Conservation (phyloP, 2,888 invertebrate genomes). For the Apotomis turbidana region DNA sequence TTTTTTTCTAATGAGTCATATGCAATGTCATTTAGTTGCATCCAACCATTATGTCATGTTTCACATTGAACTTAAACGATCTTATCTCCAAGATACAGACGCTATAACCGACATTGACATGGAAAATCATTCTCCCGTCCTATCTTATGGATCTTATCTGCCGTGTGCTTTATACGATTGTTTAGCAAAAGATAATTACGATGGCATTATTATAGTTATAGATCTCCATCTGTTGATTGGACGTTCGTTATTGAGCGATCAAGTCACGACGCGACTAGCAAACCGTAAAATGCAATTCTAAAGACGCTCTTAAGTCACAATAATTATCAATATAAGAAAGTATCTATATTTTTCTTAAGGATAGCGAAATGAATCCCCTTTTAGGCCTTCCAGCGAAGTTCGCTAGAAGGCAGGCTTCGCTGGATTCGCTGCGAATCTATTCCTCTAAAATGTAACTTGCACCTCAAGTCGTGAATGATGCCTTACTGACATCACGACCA, state of each 20-base stretch:
- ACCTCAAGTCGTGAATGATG: too few species aligned
- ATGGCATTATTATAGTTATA: slow-evolving; percentile 10
- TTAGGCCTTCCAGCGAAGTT: too few species aligned
- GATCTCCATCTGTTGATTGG: slow-evolving; percentile 4
- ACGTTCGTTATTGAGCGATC: neutral
- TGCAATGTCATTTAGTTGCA: neutral
- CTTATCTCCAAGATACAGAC: neutral
- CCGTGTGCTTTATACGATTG: too few species aligned
- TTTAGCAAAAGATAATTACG: slow-evolving; percentile 6
- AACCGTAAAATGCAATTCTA: neutral
- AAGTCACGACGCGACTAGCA: neutral
- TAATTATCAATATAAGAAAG: too few species aligned
- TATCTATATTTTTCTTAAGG: too few species aligned
- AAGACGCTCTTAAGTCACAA: neutral
- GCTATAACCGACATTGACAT: slow-evolving; percentile 1
- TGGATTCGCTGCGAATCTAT: too few species aligned
- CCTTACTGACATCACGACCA: too few species aligned
- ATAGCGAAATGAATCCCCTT: too few species aligned
- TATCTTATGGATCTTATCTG: neutral
- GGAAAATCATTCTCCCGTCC: neutral
- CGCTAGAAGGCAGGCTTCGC: too few species aligned
- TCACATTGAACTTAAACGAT: slow-evolving; percentile 20
- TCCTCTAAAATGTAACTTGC: too few species aligned
- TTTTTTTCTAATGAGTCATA: too few species aligned
- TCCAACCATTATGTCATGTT: slow-evolving; percentile 9